These are phyloP conservation scores for Clunio marinus DNA, from an alignment of 2,888 invertebrate species.

Conservation along the genomic window DNA sequence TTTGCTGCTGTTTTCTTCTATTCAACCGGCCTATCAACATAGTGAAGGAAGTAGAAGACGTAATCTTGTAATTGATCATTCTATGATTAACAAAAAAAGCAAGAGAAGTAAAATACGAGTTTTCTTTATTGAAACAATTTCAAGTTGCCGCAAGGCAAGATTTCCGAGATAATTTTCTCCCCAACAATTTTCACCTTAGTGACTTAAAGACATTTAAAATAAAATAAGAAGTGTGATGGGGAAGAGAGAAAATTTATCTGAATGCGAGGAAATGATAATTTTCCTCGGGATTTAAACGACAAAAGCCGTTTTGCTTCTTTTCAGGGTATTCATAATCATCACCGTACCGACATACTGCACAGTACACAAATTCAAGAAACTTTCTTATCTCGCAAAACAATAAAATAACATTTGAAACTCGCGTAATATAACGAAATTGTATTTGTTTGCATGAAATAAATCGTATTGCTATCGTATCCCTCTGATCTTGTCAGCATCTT, in stretches of 20 bases:
- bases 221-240: too few species aligned
- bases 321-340: neutral
- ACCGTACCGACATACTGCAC: neutral
- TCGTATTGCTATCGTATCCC: slow-evolving; percentile 18
- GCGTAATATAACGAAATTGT: neutral
- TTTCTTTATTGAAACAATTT: too few species aligned
- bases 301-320: neutral
- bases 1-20: neutral
- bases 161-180: too few species aligned
- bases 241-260: neutral
- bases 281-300: neutral
- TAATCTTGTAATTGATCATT: too few species aligned
- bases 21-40: neutral
- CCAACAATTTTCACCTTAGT: too few species aligned
- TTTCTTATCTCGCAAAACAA: slow-evolving; percentile 7
- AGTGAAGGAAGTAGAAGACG: neutral
- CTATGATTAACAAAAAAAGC: too few species aligned
- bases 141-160: too few species aligned
- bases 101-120: too few species aligned
- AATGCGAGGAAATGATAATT: neutral
- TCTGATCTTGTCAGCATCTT: slow-evolving; percentile 26
- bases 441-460: slow-evolving; percentile 34
- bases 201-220: too few species aligned
- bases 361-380: neutral
- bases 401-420: slow-evolving; percentile 15